A percentile compares a stretch with the other conserved stretches of the same genome.
These are phyloP conservation scores for Carcharodon carcharias DNA, from an alignment of 2,797 vertebrate species.

Conservation along the genomic window DNA sequence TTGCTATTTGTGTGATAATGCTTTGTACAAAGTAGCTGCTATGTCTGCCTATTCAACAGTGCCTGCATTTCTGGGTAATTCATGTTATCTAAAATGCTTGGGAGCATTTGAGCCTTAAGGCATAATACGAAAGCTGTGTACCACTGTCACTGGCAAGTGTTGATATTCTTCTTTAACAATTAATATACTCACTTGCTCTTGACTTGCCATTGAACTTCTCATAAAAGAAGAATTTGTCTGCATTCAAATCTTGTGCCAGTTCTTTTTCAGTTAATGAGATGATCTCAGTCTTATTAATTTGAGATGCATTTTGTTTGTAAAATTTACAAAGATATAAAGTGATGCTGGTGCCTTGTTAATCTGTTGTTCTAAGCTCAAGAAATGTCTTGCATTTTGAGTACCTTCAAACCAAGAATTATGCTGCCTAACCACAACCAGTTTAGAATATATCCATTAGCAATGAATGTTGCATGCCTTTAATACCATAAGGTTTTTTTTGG, in stretches of 20 bases:
- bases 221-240: background rate
- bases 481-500: background rate
- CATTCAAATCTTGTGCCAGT: background rate
- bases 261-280: background rate
- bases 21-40: no score
- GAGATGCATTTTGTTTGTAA: background rate
- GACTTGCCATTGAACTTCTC: background rate
- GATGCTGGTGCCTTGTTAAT: background rate
- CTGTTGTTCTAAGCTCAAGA: background rate
- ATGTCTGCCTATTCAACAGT: no score
- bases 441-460: background rate
- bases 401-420: background rate
- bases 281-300: background rate
- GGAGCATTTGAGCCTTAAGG: no score
- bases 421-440: background rate
- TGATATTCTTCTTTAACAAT: no score
- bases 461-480: background rate
- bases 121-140: no score
- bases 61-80: no score
- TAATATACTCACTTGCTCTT: no score
- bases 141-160: no score
- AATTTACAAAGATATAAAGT: background rate
- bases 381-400: background rate
- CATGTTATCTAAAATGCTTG: no score
- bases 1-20: no score